A percentile compares a stretch with the other conserved stretches of the same genome.
phyloP scores from a whole-genome alignment of 1,140 invertebrate genomes.

The Agraylea sexmaculata region DNA sequence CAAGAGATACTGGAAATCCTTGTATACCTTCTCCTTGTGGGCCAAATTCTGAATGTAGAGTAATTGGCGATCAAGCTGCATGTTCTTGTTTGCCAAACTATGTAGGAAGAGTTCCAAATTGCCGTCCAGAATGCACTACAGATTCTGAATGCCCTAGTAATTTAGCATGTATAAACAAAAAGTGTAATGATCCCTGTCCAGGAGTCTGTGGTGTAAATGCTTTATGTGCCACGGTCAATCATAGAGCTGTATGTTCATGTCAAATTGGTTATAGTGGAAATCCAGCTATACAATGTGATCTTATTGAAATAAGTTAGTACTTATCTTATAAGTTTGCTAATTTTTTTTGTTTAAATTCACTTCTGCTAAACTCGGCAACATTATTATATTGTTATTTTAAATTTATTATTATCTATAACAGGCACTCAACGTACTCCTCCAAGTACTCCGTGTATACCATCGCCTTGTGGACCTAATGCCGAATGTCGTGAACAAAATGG shows the following conservation, averaged over 20 bases:
- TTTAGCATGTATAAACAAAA: constrained; percentile 54
- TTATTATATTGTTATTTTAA: constrained; percentile 3
- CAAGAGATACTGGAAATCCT: constrained; percentile 26
- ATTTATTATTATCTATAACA: constrained; percentile 20
- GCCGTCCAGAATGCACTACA: constrained; percentile 61
- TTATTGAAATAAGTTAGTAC: constrained; percentile 28
- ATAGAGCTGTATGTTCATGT: constrained; percentile 45
- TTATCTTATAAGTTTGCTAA: background rate
- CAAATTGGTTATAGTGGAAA: constrained; percentile 41
- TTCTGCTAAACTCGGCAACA: constrained; percentile 1
- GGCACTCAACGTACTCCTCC: constrained; percentile 35
- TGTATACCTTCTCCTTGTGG: constrained; percentile 71
- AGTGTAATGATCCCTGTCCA: constrained; percentile 59
- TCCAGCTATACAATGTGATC: constrained; percentile 35
- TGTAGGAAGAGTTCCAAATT: constrained; percentile 63
- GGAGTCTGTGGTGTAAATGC: constrained; percentile 57
- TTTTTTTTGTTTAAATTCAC: constrained; percentile 15
- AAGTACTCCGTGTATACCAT: constrained; percentile 52
- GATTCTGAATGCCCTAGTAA: constrained; percentile 54
- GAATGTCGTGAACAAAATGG: constrained; percentile 54
- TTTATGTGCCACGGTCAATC: constrained; percentile 50
- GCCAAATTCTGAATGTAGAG: constrained; percentile 65
- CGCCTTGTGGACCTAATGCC: constrained; percentile 57
- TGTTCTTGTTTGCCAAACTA: constrained; percentile 62
- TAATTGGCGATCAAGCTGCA: constrained; percentile 62